Evolutionary conservation across 2,888 invertebrate species (phyloP), one percentile per base, ranked within the genome.

Genomic region (Brachyopa scutellaris): DNA sequence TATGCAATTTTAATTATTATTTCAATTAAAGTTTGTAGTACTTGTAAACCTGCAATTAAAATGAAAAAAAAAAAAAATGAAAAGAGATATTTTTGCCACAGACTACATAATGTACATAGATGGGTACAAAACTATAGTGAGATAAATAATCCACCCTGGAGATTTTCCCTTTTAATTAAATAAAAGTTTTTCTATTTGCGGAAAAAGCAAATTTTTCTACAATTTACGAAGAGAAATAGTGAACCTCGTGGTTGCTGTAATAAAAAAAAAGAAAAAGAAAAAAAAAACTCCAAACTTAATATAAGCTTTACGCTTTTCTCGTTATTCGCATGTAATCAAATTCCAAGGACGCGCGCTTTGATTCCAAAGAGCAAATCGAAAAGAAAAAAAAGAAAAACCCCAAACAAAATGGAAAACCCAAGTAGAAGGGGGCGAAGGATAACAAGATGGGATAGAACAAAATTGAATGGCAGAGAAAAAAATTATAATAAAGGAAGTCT

Each of bases 31-130:
- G 36, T 49, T 64, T 76, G 74, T 70, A 76, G 80, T 74, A 80
- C 76, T 76, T 80, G 80, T 17, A 80, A 80, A 80, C 76, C 80
- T 80, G 80, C 23, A 80, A 80, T 70, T 76, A 80, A 76, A 80
- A 76, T 70, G 69, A 69, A 80, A 74, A 15, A 67, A 67, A 67
- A 53, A 57, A 62, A 47, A 69, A 13, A 69, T 55, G 29, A 51
- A 15, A 57, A 0, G 40, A 31, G 45, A 49, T 66, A 11, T 40
- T 4, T n/a, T 38, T 55, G 61, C 45, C 57, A 55, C 42, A 61
- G 13, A n/a, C n/a, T n/a, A n/a, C n/a, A n/a, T n/a, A n/a, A n/a
- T n/a, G n/a, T n/a, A n/a, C n/a, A n/a, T n/a, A n/a, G n/a, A n/a
- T n/a, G n/a, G n/a, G n/a, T n/a, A n/a, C n/a, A 49, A 59, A 69